Evolutionary conservation across 2,797 vertebrate species (phyloP).

Genomic region (Gouania willdenowi): DNA sequence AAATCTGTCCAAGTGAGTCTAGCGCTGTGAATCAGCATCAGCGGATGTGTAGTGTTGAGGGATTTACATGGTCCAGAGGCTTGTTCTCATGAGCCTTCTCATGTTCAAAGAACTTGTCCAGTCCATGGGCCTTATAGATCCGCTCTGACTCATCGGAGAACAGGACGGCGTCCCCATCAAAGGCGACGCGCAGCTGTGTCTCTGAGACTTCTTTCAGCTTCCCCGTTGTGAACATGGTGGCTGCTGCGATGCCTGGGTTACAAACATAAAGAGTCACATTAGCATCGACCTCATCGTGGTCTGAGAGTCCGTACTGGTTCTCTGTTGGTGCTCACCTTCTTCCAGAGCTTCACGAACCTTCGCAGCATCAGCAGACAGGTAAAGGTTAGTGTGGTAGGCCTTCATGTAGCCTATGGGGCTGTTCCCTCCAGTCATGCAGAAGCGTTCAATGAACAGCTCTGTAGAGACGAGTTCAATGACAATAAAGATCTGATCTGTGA

Average conservation of each 20-base stretch:
- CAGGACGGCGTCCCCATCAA: slow-evolving; percentile 91
- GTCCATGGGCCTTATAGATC: slow-evolving; percentile 87
- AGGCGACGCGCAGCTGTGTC: slow-evolving; percentile 88
- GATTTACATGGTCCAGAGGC: slow-evolving; percentile 86
- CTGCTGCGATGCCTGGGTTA: slow-evolving; percentile 86
- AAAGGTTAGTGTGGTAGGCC: slow-evolving; percentile 94
- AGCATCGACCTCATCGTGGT: no score
- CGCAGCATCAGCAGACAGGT: slow-evolving; percentile 86
- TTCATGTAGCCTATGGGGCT: slow-evolving; percentile 93
- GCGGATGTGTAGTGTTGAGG: no score
- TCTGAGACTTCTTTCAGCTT: slow-evolving; percentile 82
- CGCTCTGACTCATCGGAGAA: slow-evolving; percentile 94
- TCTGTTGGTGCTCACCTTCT: slow-evolving; percentile 77
- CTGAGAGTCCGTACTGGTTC: no score
- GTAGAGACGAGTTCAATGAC: slow-evolving; percentile 19
- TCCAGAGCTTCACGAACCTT: slow-evolving; percentile 92
- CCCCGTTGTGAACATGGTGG: slow-evolving; percentile 89
- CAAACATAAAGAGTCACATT: not conserved
- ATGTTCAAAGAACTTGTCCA: slow-evolving; percentile 92
- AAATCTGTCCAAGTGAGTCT: no score
- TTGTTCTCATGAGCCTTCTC: slow-evolving; percentile 90
- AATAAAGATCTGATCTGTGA: no score
- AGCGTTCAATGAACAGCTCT: slow-evolving; percentile 91
- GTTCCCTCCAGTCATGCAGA: slow-evolving; percentile 95
- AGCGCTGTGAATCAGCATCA: no score